These are phyloP conservation scores for Drosophila quasianomalipes DNA, from an alignment of 2,888 invertebrate genomes.

Conservation along the genomic window DNA sequence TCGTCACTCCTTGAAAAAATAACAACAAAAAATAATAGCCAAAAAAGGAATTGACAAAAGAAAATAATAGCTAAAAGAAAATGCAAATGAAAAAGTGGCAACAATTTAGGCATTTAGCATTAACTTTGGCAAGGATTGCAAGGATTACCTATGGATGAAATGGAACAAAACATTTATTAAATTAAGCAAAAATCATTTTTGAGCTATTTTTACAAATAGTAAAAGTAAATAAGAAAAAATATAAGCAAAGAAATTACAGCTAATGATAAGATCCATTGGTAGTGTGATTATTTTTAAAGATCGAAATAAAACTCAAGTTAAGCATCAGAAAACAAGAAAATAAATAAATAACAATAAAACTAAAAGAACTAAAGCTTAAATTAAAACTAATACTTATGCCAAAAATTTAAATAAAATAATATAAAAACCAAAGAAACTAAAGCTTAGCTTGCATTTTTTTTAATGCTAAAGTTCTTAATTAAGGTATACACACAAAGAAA, in stretches of 20 bases:
- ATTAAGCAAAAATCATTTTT: background rate
- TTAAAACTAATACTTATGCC: background rate
- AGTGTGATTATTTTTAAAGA: background rate
- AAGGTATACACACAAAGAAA: background rate
- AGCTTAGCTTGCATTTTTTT: background rate
- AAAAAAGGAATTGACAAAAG: background rate
- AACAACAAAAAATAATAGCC: background rate
- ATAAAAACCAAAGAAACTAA: background rate
- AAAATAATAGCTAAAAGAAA: background rate
- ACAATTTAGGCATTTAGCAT: background rate
- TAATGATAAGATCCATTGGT: background rate
- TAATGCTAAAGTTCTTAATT: background rate
- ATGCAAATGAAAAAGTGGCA: background rate
- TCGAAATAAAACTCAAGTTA: background rate
- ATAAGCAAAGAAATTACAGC: background rate
- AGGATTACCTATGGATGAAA: background rate
- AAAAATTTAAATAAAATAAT: background rate
- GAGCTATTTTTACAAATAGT: background rate
- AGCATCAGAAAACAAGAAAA: background rate
- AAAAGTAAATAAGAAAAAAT: too few species aligned
- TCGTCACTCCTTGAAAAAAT: conserved; percentile 28
- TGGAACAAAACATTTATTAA: background rate
- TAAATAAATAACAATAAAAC: background rate
- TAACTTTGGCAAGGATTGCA: background rate
- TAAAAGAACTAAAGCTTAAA: background rate